Conservation (phyloP, 2,888 invertebrate genomes). For the Epicampocera succincta region DNA sequence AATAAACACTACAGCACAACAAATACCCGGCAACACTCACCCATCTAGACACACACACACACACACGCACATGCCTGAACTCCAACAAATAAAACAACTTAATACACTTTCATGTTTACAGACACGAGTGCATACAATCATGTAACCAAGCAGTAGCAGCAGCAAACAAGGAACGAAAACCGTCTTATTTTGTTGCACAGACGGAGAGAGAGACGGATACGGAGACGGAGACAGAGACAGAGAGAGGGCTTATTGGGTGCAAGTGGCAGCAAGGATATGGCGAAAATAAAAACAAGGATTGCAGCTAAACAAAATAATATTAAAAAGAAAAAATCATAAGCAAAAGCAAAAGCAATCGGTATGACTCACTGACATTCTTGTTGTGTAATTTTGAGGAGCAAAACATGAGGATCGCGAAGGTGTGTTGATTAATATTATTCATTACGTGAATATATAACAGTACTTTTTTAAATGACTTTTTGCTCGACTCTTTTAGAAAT, state of each 20-base stretch:
- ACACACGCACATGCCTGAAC: neutral
- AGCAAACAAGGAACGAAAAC: neutral
- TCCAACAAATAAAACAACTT: neutral
- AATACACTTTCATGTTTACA: neutral
- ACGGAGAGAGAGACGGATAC: no score
- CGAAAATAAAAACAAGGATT: neutral
- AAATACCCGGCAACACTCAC: neutral
- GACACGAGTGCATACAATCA: neutral
- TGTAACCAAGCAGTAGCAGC: neutral
- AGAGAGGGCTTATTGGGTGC: slow-evolving; percentile 66
- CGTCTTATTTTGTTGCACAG: slow-evolving; percentile 53
- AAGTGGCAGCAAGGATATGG: slow-evolving; percentile 33
- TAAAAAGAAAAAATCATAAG: neutral
- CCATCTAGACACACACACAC: neutral
- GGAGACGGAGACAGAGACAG: no score
- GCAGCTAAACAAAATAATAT: neutral
- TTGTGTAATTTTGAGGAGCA: neutral
- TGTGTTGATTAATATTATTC: slow-evolving; percentile 45
- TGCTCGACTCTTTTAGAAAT: neutral
- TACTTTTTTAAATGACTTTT: neutral
- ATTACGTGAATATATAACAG: neutral
- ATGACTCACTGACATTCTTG: slow-evolving; percentile 41
- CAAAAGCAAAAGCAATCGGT: neutral
- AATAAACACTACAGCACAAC: slow-evolving; percentile 58
- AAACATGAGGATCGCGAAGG: neutral